Evolutionary conservation across 2,888 invertebrate species (phyloP).

Genomic region (Galeruca laticollis): DNA sequence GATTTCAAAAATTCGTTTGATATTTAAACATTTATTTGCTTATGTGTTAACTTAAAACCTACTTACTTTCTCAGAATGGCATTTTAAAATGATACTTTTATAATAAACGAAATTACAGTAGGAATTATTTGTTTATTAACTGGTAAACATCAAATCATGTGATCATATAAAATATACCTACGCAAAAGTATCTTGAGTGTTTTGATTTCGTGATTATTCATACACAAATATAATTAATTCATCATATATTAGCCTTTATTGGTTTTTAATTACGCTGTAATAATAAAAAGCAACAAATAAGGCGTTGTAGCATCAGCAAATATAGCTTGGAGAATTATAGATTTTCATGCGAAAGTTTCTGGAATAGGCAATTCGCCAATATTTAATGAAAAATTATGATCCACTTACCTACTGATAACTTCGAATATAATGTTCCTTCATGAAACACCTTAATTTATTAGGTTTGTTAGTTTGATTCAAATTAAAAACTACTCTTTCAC

Average conservation of each 20-base stretch:
- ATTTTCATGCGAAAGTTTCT: conserved; percentile 25
- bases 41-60: too few relatives aligned
- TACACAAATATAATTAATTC: too few relatives aligned
- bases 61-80: too few relatives aligned
- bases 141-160: conserved; percentile 10
- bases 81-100: too few relatives aligned
- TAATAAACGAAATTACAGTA: too few relatives aligned
- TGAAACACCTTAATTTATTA: conserved; percentile 28
- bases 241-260: neutral
- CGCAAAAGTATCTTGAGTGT: neutral
- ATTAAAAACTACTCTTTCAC: conserved; percentile 17
- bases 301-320: neutral
- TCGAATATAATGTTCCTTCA: conserved; percentile 31
- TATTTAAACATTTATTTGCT: too few relatives aligned
- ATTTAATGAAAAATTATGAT: conserved; percentile 19
- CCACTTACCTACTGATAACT: conserved; percentile 32
- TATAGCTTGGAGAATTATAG: conserved; percentile 7
- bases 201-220: neutral
- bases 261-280: neutral
- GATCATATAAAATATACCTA: neutral
- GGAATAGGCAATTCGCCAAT: conserved; percentile 29
- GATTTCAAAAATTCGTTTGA: too few relatives aligned
- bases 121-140: conserved; percentile 10
- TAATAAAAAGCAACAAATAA: neutral
- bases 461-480: conserved; percentile 4